Conservation (phyloP, 1,140 invertebrate genomes). For the Marisa cornuarietis region DNA sequence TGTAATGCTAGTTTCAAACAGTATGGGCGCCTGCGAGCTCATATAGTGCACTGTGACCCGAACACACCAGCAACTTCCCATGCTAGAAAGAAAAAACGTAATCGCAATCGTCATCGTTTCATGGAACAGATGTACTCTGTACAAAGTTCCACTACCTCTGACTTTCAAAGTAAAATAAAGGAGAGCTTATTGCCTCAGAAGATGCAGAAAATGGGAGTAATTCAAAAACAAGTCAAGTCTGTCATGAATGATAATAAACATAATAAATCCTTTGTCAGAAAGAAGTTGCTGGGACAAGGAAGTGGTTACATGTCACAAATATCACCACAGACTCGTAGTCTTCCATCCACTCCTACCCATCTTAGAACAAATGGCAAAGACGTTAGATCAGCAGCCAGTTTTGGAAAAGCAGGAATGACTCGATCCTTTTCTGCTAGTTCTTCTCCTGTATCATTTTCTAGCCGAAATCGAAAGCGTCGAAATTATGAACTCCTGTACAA, state of each 20-base stretch:
- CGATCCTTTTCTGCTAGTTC: too few relatives aligned
- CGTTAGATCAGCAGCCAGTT: too few relatives aligned
- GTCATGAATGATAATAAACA: slow-evolving; percentile 1
- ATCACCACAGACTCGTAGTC: too few relatives aligned
- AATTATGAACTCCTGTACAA: slow-evolving; percentile 51
- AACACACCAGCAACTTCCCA: slow-evolving; percentile 26
- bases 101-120: slow-evolving; percentile 24
- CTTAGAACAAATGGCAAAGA: too few relatives aligned
- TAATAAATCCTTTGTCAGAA: slow-evolving; percentile 2
- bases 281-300: neutral
- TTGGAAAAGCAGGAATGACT: too few relatives aligned
- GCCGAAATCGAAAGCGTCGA: slow-evolving; percentile 26
- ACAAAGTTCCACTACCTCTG: neutral
- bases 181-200: neutral
- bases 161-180: neutral
- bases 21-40: slow-evolving; percentile 44
- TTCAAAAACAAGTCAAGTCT: neutral
- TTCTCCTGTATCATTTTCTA: too few relatives aligned
- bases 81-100: slow-evolving; percentile 24
- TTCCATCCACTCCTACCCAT: too few relatives aligned
- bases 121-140: slow-evolving; percentile 21
- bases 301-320: too few relatives aligned
- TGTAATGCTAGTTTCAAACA: slow-evolving; percentile 46
- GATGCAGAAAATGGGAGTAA: neutral
- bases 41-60: slow-evolving; percentile 53